A percentile compares a stretch with the other conserved stretches of the same genome.
Evolutionary conservation across 2,888 invertebrate species (phyloP).

Genomic region (Protophormia terraenovae): DNA sequence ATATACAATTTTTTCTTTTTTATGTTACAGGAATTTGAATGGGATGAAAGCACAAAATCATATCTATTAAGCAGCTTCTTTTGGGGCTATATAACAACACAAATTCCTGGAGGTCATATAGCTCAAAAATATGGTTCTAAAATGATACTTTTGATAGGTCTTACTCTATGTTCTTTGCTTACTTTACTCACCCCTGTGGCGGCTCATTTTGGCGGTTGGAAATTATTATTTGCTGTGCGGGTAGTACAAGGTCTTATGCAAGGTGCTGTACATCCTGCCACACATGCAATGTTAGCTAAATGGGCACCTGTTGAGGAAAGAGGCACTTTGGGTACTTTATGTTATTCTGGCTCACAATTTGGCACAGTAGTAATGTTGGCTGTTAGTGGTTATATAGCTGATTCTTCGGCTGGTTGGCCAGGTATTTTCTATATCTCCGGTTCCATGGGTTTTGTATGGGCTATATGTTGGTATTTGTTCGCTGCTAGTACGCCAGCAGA

Average conservation of each 20-base stretch:
- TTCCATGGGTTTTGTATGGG: slow-evolving; percentile 84
- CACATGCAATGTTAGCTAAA: slow-evolving; percentile 86
- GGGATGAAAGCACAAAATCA: slow-evolving; percentile 83
- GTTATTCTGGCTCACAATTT: slow-evolving; percentile 88
- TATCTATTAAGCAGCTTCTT: slow-evolving; percentile 86
- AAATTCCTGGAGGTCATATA: slow-evolving; percentile 86
- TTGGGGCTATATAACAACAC: slow-evolving; percentile 85
- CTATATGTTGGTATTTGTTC: slow-evolving; percentile 84
- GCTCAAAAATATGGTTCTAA: slow-evolving; percentile 88
- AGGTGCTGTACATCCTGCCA: slow-evolving; percentile 86
- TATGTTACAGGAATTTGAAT: slow-evolving; percentile 83
- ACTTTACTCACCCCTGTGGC: slow-evolving; percentile 87
- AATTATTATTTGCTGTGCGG: slow-evolving; percentile 83
- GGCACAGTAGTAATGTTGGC: slow-evolving; percentile 90
- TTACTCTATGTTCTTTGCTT: slow-evolving; percentile 84
- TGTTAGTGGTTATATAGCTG: slow-evolving; percentile 87
- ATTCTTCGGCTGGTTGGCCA: slow-evolving; percentile 88
- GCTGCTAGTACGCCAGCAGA: slow-evolving; percentile 86
- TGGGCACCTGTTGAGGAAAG: slow-evolving; percentile 88
- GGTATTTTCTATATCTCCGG: slow-evolving; percentile 90
- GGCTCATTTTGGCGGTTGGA: slow-evolving; percentile 85
- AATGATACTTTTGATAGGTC: slow-evolving; percentile 83
- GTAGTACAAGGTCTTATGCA: slow-evolving; percentile 87
- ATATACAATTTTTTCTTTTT: neutral
- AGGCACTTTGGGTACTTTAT: slow-evolving; percentile 85